Percentiles rank a stretch among this genome's conserved stretches.
Conservation (phyloP, 2,888 invertebrate genomes). For the Tenthredo mesomela region DNA sequence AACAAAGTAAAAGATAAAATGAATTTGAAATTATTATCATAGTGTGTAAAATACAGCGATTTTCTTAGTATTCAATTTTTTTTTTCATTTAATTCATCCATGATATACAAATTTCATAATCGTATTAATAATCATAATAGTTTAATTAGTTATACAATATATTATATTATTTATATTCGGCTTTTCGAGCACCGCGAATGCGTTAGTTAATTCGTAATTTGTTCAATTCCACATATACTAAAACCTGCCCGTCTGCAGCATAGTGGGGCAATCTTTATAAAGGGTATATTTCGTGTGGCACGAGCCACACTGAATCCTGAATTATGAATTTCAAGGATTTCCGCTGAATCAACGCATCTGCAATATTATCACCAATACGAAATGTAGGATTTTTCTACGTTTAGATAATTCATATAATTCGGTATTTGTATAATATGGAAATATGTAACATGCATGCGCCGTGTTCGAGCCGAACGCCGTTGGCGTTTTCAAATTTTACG, state of each 20-base stretch:
- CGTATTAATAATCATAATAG: constrained; percentile 74
- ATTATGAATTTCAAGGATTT: constrained; percentile 16
- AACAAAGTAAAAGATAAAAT: background rate
- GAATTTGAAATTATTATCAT: background rate
- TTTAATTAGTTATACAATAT: constrained; percentile 71
- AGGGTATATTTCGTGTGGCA: background rate
- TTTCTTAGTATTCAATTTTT: constrained; percentile 22
- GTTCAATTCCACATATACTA: constrained; percentile 24
- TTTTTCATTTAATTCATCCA: constrained; percentile 72
- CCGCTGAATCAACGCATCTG: background rate
- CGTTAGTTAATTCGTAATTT: constrained; percentile 30
- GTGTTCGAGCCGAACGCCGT: constrained; percentile 49
- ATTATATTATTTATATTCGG: constrained; percentile 51
- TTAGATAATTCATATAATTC: background rate
- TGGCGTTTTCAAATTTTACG: constrained; percentile 44
- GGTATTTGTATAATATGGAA: background rate
- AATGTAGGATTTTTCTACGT: background rate
- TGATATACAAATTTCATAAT: constrained; percentile 76
- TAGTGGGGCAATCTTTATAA: background rate
- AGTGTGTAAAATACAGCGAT: background rate
- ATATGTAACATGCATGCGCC: constrained; percentile 36
- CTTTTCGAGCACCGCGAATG: constrained; percentile 50
- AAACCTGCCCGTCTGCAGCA: background rate
- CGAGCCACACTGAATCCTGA: background rate
- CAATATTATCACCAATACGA: constrained; percentile 5